Evolutionary conservation across 2,113 vertebrate species (phyloP), one percentile per base, ranked within the genome.

Genomic region (Seriola quinqueradiata): DNA sequence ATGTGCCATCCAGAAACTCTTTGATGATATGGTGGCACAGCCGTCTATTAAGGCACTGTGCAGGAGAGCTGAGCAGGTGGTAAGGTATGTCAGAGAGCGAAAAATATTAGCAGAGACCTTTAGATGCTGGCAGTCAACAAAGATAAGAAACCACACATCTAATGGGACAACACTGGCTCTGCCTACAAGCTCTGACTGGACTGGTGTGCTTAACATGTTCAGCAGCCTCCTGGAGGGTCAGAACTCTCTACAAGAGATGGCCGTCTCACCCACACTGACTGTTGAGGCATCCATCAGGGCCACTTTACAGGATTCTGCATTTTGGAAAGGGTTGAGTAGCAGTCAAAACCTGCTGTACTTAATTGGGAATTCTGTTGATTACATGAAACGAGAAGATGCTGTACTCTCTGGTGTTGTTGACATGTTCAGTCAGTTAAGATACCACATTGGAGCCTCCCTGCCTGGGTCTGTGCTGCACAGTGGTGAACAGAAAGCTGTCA

Each of bases 291-390:
- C 80, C 28, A 16, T 92, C 40, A 74, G 70, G 58, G 60, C 65
- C 21, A 79, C 72, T 6, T 14, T 92, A 11, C 82, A 87, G 21
- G 85, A 88, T 50, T 50, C 74, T 5, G 72, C 63, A 1, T 92
- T 92, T 75, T 90, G 91, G 90, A 75, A 88, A 67, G 80, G 79
- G 23, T 5, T 86, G 70, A 75, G 66, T 21, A 68, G 86, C 78
- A 85, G 82, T 19, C 70, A 46, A 1, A 84, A 52, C 59, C 84
- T 92, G 25, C 81, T 92, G 23, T 70, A 61, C 77, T 42, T 82
- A 34, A 79, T 88, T 7, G 61, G 86, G 67, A 89, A 82, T 74
- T 77, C 84, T 9, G 77, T 89, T 5, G 70, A 84, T 54, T 76
- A 71, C 59, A 84, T 87, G 25, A 84, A 82, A 65, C 70, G 75